Percentiles rank a stretch among this genome's conserved stretches.
These are phyloP conservation scores for Amblyopsis rosae DNA, from an alignment of 2,113 vertebrate species.

Conservation along the genomic window DNA sequence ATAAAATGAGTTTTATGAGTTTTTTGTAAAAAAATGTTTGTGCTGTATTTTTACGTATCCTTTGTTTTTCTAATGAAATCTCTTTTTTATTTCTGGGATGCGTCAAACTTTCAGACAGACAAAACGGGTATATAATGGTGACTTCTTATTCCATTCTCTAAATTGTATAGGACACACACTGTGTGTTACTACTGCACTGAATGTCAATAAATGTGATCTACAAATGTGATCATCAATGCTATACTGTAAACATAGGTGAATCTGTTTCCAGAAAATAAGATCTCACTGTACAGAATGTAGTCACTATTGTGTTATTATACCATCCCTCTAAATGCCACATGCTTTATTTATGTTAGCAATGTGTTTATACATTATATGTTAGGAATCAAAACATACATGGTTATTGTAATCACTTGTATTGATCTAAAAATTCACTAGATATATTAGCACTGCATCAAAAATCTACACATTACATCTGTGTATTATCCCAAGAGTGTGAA, in stretches of 20 bases:
- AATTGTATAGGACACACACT: not conserved
- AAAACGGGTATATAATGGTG: not conserved
- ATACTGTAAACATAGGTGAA: not conserved
- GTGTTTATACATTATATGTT: not conserved
- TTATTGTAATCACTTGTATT: not conserved
- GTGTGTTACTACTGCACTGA: not conserved
- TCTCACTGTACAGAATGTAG: no score
- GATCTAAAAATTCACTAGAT: not conserved
- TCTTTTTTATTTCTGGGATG: not conserved
- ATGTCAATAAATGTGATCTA: not conserved
- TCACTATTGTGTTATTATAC: no score
- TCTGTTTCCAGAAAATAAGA: no score
- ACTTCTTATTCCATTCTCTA: not conserved
- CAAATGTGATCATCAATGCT: not conserved
- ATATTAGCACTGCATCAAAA: not conserved
- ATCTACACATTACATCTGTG: not conserved
- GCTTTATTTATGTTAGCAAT: not conserved
- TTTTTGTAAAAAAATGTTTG: slow-evolving; percentile 33
- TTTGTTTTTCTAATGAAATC: slow-evolving; percentile 5
- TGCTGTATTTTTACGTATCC: slow-evolving; percentile 47
- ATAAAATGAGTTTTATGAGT: slow-evolving; percentile 36
- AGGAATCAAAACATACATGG: not conserved
- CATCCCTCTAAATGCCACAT: not conserved
- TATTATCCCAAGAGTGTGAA: not conserved
- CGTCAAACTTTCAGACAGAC: not conserved